These are phyloP conservation scores for Chydorus sphaericus DNA, from an alignment of 2,888 invertebrate genomes.

Conservation along the genomic window DNA sequence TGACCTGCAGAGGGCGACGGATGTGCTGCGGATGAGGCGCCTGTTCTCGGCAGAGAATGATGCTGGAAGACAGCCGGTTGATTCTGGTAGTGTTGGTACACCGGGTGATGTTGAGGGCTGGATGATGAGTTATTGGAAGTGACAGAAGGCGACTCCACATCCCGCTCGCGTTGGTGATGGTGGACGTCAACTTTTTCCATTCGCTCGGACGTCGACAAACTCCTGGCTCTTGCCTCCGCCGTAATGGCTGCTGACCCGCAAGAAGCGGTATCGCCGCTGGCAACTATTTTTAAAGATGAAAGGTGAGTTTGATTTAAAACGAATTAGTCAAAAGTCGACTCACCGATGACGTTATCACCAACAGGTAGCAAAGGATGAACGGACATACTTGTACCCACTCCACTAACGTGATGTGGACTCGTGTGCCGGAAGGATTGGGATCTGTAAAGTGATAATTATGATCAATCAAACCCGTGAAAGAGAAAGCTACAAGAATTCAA, in stretches of 20 bases:
- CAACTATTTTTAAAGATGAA: no score
- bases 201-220: conserved; percentile 9
- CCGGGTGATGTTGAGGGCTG: conserved; percentile 19
- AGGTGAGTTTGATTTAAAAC: no score
- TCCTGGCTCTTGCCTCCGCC: conserved; percentile 40
- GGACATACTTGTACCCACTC: conserved; percentile 75
- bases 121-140: conserved; percentile 24
- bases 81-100: not conserved
- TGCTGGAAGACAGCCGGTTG: not conserved
- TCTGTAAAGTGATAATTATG: no score
- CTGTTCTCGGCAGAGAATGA: conserved; percentile 6
- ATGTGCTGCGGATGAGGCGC: not conserved
- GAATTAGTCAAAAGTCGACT: not conserved
- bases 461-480: no score
- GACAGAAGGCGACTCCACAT: conserved; percentile 21
- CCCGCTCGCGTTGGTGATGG: conserved; percentile 15
- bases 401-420: conserved; percentile 53
- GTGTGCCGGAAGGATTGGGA: conserved; percentile 86
- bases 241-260: conserved; percentile 27
- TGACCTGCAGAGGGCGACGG: conserved; percentile 11
- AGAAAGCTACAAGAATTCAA: no score
- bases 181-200: conserved; percentile 24
- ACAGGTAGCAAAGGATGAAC: conserved; percentile 88
- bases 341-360: conserved; percentile 39
- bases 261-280: conserved; percentile 28